Evolutionary conservation across 2,888 invertebrate species (phyloP).

Genomic region (Drosophila kanekoi): DNA sequence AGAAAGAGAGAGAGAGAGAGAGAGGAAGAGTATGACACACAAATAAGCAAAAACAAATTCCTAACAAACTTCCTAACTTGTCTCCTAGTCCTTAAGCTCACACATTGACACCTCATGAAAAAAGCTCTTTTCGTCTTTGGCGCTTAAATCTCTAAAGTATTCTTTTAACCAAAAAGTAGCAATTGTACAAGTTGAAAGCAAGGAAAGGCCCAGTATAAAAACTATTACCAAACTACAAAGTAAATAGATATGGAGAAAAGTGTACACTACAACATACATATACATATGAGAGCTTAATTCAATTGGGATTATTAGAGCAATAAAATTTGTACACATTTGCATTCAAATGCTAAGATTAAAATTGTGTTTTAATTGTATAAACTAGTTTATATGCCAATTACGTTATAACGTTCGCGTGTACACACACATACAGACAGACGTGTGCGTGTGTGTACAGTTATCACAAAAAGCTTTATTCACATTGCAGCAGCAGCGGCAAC

Average conservation of each 20-base stretch:
- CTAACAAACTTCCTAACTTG: not conserved
- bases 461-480: conserved; percentile 48
- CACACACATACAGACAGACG: conserved; percentile 7
- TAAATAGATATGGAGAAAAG: conserved; percentile 42
- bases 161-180: conserved; percentile 9
- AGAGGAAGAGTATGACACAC: conserved; percentile 43
- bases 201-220: conserved; percentile 44
- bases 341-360: conserved; percentile 18
- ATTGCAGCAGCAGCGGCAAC: conserved; percentile 22
- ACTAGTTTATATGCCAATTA: conserved; percentile 29
- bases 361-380: conserved; percentile 22
- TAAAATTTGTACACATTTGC: conserved; percentile 29
- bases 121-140: conserved; percentile 47
- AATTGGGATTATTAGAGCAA: conserved; percentile 28
- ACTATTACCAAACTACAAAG: conserved; percentile 59
- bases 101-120: conserved; percentile 27
- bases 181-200: conserved; percentile 60
- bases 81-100: not conserved
- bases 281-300: conserved; percentile 46
- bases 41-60: conserved; percentile 37
- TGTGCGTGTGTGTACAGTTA: conserved; percentile 43
- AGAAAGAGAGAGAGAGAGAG: conserved; percentile 13
- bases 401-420: conserved; percentile 5
- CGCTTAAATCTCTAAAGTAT: not conserved
- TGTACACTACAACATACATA: conserved; percentile 42